These are phyloP conservation scores for Hyperoplus immaculatus DNA, from an alignment of 2,797 vertebrate genomes.

Conservation along the genomic window DNA sequence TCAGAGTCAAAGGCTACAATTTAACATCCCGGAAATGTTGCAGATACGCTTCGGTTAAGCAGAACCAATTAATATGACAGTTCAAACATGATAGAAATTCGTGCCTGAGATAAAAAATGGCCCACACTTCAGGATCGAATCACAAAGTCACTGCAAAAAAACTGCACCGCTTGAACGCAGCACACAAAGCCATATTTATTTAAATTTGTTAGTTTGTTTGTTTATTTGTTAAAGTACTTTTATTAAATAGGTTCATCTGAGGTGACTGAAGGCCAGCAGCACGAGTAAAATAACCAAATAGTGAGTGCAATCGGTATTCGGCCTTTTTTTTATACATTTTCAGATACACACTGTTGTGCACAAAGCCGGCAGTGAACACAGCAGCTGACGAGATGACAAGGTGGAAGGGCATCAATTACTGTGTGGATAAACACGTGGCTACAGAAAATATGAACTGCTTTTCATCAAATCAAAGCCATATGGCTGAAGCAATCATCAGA, in stretches of 20 bases:
- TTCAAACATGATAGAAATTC: slow-evolving; percentile 84
- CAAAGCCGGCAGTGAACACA: slow-evolving; percentile 11
- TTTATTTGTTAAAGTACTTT: neutral
- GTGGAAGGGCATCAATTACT: slow-evolving; percentile 67
- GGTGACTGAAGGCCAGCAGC: slow-evolving; percentile 1
- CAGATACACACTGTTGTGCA: neutral
- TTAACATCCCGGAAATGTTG: slow-evolving; percentile 77
- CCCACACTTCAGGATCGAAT: slow-evolving; percentile 52
- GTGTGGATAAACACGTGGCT: slow-evolving; percentile 65
- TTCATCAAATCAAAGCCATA: slow-evolving; percentile 65
- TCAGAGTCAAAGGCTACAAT: slow-evolving; percentile 81
- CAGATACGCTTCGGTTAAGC: slow-evolving; percentile 83
- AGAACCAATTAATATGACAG: slow-evolving; percentile 87
- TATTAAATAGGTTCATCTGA: slow-evolving; percentile 7
- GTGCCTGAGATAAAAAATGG: slow-evolving; percentile 68
- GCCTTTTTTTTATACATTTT: slow-evolving; percentile 11
- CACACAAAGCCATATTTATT: neutral
- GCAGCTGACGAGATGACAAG: slow-evolving; percentile 56
- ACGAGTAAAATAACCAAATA: neutral
- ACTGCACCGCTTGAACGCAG: slow-evolving; percentile 28
- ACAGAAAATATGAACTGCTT: slow-evolving; percentile 51
- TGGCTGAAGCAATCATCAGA: slow-evolving; percentile 56
- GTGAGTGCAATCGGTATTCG: slow-evolving; percentile 5
- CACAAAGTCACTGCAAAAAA: slow-evolving; percentile 39
- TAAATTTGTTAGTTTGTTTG: neutral